phyloP scores from a whole-genome alignment of 2,797 vertebrate genomes.

The Smutsia gigantea region DNA sequence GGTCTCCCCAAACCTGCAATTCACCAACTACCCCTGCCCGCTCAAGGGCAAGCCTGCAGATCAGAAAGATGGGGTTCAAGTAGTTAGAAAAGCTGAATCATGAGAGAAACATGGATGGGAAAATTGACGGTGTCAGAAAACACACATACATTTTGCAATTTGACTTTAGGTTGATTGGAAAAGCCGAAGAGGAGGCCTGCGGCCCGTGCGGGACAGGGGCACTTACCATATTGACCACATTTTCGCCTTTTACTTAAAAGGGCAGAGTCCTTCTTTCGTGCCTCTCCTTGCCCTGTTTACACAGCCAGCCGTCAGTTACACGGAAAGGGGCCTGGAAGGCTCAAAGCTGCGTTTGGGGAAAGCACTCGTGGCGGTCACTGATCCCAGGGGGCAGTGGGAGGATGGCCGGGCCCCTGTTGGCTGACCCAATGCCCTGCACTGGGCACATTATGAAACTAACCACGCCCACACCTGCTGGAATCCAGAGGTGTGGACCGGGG shows the following conservation, averaged over 20 bases:
- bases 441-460: accelerated
- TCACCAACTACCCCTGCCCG: slow-evolving; percentile 79
- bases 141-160: slow-evolving; percentile 81
- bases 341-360: slow-evolving; percentile 66
- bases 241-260: slow-evolving; percentile 90
- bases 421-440: neutral
- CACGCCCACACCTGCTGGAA: neutral
- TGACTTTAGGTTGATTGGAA: slow-evolving; percentile 83
- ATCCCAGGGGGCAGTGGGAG: neutral
- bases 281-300: slow-evolving; percentile 90
- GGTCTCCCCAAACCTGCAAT: slow-evolving; percentile 80
- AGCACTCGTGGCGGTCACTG: accelerated
- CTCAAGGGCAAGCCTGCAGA: slow-evolving; percentile 83
- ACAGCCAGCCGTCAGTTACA: slow-evolving; percentile 88
- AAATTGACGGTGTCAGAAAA: slow-evolving; percentile 73
- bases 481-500: neutral
- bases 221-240: slow-evolving; percentile 89
- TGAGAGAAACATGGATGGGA: slow-evolving; percentile 67
- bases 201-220: slow-evolving; percentile 57
- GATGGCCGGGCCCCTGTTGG: neutral
- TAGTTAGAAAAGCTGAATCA: slow-evolving; percentile 84
- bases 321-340: slow-evolving; percentile 80
- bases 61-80: slow-evolving; percentile 78
- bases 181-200: slow-evolving; percentile 78
- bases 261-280: slow-evolving; percentile 88